Evolutionary conservation across 35 echinoderm and acorn worm species (phyloP).

Genomic region (Holothuria glaberrima): DNA sequence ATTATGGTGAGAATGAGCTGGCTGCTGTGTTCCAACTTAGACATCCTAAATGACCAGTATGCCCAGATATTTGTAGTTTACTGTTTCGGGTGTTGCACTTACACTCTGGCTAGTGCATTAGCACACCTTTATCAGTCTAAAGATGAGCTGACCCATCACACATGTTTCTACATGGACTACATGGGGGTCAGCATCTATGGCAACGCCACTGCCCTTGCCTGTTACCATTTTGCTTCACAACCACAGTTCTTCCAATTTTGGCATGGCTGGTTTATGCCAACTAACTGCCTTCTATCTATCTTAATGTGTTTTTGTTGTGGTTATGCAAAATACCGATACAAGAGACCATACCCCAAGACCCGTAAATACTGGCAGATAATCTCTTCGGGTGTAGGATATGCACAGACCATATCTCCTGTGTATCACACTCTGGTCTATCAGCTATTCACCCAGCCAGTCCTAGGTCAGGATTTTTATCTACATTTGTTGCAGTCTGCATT

Average conservation of each 20-base stretch:
- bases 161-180: conserved; percentile 95
- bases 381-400: conserved; percentile 63
- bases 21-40: conserved; percentile 63
- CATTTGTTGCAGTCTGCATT: conserved; percentile 63
- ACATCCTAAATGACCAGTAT: conserved; percentile 70
- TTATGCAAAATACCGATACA: conserved; percentile 90
- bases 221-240: conserved; percentile 66
- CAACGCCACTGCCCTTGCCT: conserved; percentile 62
- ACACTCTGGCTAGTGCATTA: conserved; percentile 69
- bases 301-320: conserved; percentile 77
- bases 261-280: conserved; percentile 59
- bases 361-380: conserved; percentile 89
- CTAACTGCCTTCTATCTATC: conserved; percentile 63
- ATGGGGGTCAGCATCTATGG: conserved; percentile 83
- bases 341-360: conserved; percentile 79
- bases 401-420: conserved; percentile 67
- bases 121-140: conserved; percentile 91
- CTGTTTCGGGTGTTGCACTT: conserved; percentile 69
- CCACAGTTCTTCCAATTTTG: conserved; percentile 65
- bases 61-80: conserved; percentile 75
- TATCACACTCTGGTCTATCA: conserved; percentile 51
- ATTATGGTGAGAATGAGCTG: conserved; percentile 57
- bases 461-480: conserved; percentile 62
- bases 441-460: conserved; percentile 6
- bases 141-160: conserved; percentile 79